Percentiles rank a stretch among this genome's conserved stretches.
phyloP scores from a whole-genome alignment of 2,888 invertebrate genomes.

The Patella pellucida region DNA sequence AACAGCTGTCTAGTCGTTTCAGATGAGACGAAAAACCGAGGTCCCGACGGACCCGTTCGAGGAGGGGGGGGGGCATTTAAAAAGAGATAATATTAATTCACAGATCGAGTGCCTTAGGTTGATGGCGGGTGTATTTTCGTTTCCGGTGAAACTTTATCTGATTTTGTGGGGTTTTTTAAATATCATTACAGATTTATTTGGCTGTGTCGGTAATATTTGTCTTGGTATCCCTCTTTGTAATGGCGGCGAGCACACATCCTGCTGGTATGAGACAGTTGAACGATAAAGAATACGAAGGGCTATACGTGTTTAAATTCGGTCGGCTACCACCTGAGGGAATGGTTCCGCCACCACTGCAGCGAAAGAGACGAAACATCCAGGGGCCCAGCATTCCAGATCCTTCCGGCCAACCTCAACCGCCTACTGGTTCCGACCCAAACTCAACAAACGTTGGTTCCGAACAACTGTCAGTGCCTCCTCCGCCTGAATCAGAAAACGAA shows the following conservation, averaged over 20 bases:
- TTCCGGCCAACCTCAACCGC: too few relatives aligned
- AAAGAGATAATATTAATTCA: too few relatives aligned
- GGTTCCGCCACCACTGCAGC: neutral
- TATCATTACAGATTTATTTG: constrained; percentile 49
- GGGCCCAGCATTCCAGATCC: too few relatives aligned
- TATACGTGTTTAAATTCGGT: constrained; percentile 38
- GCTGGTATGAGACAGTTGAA: constrained; percentile 39
- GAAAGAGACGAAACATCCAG: too few relatives aligned
- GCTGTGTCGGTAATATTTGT: constrained; percentile 43
- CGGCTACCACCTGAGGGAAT: neutral
- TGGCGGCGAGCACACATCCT: constrained; percentile 50
- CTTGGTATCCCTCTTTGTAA: constrained; percentile 48
- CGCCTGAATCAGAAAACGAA: constrained; percentile 15
- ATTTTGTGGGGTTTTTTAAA: neutral
- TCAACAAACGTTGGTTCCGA: too few relatives aligned
- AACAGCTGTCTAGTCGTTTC: too few relatives aligned
- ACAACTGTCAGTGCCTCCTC: too few relatives aligned
- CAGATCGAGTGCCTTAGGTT: too few relatives aligned
- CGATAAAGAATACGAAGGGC: constrained; percentile 42
- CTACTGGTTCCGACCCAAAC: too few relatives aligned
- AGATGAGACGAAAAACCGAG: too few relatives aligned
- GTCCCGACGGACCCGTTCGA: too few relatives aligned
- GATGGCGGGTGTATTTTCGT: neutral
- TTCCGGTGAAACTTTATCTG: neutral
- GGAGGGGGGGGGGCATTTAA: too few relatives aligned